Conservation (phyloP, 1,140 invertebrate genomes). For the Tribolium madens region DNA sequence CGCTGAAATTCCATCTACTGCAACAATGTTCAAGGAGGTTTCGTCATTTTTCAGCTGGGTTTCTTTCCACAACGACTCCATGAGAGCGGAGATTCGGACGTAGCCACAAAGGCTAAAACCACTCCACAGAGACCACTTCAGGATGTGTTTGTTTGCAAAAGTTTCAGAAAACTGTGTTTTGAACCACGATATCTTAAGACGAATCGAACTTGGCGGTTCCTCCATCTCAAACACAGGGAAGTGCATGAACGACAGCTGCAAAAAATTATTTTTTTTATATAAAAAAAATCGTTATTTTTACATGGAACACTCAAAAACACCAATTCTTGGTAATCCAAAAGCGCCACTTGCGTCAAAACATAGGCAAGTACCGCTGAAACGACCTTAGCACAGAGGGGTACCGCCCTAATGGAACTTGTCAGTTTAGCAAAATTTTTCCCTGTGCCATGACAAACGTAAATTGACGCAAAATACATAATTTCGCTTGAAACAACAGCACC, state of each 20-base stretch:
- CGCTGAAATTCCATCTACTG: neutral
- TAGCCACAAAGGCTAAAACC: conserved; percentile 3
- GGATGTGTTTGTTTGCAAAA: neutral
- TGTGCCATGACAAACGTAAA: neutral
- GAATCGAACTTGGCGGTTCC: too few species aligned
- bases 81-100: neutral
- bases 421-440: neutral
- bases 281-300: neutral
- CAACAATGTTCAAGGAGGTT: neutral
- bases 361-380: neutral
- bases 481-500: neutral
- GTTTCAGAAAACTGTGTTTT: neutral
- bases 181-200: neutral
- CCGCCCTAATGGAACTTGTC: neutral
- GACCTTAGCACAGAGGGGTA: neutral
- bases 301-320: neutral
- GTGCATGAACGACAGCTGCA: neutral
- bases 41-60: neutral
- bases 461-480: conserved; percentile 11
- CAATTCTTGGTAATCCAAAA: neutral
- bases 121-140: conserved; percentile 19
- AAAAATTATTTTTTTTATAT: neutral
- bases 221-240: neutral
- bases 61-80: neutral
- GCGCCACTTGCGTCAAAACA: neutral